Conservation (phyloP, 2,888 invertebrate species). For the Ophonus ardosiacus region DNA sequence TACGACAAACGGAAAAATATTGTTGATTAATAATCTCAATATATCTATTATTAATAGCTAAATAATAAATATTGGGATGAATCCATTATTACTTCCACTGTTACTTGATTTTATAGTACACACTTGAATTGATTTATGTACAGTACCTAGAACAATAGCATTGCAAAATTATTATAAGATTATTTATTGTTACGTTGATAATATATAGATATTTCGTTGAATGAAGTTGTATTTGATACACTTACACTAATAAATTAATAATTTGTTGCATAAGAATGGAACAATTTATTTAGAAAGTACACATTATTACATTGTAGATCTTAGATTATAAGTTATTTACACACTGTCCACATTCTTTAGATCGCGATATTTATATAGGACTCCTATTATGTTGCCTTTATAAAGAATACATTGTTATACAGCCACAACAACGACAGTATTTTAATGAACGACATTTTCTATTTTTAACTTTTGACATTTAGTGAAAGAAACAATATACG, state of each 20-base stretch:
- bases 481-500: slow-evolving; percentile 26
- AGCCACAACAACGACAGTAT: slow-evolving; percentile 6
- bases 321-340: slow-evolving; percentile 43
- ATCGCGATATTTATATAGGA: slow-evolving; percentile 32
- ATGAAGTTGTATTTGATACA: background rate
- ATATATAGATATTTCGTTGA: background rate
- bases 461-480: slow-evolving; percentile 41
- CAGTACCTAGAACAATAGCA: background rate
- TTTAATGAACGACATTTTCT: slow-evolving; percentile 29
- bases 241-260: slow-evolving; percentile 7
- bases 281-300: slow-evolving; percentile 48
- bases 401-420: slow-evolving; percentile 12
- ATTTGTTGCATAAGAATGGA: slow-evolving; percentile 37
- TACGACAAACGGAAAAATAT: too few relatives aligned
- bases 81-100: too few relatives aligned
- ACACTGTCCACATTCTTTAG: slow-evolving; percentile 23
- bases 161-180: too few relatives aligned
- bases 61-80: too few relatives aligned
- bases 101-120: too few relatives aligned
- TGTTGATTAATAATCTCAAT: too few relatives aligned
- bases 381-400: slow-evolving; percentile 33
- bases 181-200: background rate
- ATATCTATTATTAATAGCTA: too few relatives aligned
- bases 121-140: too few relatives aligned
- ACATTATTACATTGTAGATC: slow-evolving; percentile 43